Conservation (phyloP, 2,113 vertebrate genomes). For the Capreolus pygargus region DNA sequence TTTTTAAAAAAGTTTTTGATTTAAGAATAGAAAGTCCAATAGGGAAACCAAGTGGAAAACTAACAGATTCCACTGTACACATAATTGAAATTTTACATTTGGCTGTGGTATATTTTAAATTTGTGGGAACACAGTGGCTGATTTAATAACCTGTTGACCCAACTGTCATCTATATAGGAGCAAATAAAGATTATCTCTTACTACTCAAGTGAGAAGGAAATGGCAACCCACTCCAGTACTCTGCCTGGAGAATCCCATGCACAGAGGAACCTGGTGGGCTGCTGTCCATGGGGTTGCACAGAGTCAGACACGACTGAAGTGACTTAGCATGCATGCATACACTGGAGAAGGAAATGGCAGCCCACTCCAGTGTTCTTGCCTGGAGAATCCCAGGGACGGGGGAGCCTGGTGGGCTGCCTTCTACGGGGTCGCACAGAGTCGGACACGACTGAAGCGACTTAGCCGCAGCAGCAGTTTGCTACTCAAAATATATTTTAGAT, state of each 20-base stretch:
- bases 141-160: neutral
- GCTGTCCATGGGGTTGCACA: too few species aligned
- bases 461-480: neutral
- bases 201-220: neutral
- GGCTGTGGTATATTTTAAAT: neutral
- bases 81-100: neutral
- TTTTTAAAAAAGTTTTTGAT: neutral
- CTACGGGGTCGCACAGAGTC: neutral
- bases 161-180: neutral
- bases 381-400: neutral
- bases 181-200: neutral
- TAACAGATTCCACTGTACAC: neutral
- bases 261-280: too few species aligned
- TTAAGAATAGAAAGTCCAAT: neutral
- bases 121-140: neutral
- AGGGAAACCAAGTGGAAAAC: neutral
- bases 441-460: neutral
- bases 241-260: too few species aligned
- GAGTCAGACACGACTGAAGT: too few species aligned
- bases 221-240: neutral
- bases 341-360: too few species aligned
- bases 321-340: too few species aligned
- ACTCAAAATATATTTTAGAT: neutral
- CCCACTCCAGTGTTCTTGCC: too few species aligned
- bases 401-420: neutral